Conservation (phyloP, 2,113 vertebrate species). For the Myotis yumanensis region DNA sequence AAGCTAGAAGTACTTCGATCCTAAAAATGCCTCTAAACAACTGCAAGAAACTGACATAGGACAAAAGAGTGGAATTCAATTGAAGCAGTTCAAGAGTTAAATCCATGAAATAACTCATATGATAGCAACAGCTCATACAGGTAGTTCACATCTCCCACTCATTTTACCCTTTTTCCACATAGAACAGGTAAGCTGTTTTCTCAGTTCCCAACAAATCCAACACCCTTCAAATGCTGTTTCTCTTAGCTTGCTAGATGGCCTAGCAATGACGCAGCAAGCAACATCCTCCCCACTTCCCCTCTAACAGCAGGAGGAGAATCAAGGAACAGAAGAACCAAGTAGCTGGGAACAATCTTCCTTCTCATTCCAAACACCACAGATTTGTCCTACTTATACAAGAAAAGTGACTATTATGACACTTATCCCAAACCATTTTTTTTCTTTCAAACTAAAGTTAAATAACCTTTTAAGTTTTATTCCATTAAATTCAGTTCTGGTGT, state of each 20-base stretch:
- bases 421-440: neutral
- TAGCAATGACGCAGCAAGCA: neutral
- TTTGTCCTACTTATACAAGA: neutral
- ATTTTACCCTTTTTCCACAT: conserved; percentile 31
- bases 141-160: neutral
- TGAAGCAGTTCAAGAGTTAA: conserved; percentile 34
- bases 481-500: conserved; percentile 28
- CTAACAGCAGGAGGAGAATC: conserved; percentile 15
- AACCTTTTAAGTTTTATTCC: conserved; percentile 27
- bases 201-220: conserved; percentile 10
- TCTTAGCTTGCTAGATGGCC: conserved; percentile 30
- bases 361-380: conserved; percentile 7
- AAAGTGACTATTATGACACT: neutral
- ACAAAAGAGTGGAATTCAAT: neutral
- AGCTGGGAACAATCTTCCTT: neutral
- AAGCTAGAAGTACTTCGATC: neutral
- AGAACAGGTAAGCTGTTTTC: conserved; percentile 56
- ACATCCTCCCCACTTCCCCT: neutral
- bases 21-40: conserved; percentile 26
- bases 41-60: neutral
- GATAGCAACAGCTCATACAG: neutral
- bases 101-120: conserved; percentile 20
- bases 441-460: conserved; percentile 28
- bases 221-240: conserved; percentile 45
- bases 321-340: neutral